Evolutionary conservation across 2,888 invertebrate genomes (phyloP).

Genomic region (Agrilus mali): DNA sequence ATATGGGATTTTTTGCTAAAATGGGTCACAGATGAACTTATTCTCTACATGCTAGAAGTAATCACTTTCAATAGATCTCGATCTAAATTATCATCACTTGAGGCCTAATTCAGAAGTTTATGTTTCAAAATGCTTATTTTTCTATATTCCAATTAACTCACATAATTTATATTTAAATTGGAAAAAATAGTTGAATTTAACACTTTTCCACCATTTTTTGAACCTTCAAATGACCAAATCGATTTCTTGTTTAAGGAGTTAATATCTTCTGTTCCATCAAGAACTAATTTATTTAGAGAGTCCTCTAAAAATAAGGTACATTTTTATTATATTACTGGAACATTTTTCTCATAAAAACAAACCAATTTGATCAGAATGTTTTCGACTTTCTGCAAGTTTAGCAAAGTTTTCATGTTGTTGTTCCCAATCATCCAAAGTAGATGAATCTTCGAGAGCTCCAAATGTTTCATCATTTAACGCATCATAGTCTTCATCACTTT

Average conservation of each 20-base stretch:
- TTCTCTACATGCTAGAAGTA: no score
- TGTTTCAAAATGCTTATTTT: no score
- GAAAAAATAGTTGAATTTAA: slow-evolving; percentile 7
- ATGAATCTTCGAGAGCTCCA: slow-evolving; percentile 54
- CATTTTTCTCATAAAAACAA: slow-evolving; percentile 1
- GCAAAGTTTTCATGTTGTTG: slow-evolving; percentile 58
- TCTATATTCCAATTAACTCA: no score
- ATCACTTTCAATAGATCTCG: no score
- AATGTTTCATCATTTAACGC: slow-evolving; percentile 89
- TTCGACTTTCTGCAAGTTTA: slow-evolving; percentile 41
- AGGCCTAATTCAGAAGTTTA: no score
- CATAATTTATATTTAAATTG: background rate
- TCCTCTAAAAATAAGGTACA: slow-evolving; percentile 20
- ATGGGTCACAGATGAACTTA: no score
- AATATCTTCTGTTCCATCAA: slow-evolving; percentile 14
- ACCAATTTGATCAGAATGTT: slow-evolving; percentile 28
- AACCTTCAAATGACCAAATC: slow-evolving; percentile 25
- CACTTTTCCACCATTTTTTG: slow-evolving; percentile 21
- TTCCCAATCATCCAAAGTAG: slow-evolving; percentile 53
- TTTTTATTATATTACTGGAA: background rate
- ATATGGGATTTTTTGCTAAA: no score
- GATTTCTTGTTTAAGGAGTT: slow-evolving; percentile 16
- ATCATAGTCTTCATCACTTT: slow-evolving; percentile 70
- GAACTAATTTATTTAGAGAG: slow-evolving; percentile 22
- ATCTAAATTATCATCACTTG: no score